Base-by-base conservation (phyloP, 2,888 invertebrate genomes). In the Mellilla xanthometata region DNA sequence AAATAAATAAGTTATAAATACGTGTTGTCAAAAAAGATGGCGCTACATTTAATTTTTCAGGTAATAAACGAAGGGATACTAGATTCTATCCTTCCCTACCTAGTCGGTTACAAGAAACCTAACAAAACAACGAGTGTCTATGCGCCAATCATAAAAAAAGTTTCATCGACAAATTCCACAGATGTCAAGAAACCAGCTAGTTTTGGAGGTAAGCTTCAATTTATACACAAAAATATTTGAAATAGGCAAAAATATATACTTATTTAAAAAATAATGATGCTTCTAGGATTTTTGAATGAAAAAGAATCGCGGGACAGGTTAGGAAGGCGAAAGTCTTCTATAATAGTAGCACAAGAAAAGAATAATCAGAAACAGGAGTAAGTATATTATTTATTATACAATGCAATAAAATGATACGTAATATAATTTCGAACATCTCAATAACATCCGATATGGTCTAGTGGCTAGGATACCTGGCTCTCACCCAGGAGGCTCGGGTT, bases 41-140 rank as follows among this genome's bases (percentile, higher is more conserved):
- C 73, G 60, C 51, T 65, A 7, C 44, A 81, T 45, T 75, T 65
- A 58, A n/a, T 23, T 9, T 90, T 91, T 54, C 81, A 95, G 83
- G 92, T 96, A 0, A 90, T 96, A 51, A 93, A 94, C 33, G 96
- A 96, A 82, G 96, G 96, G 7, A 91, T 96, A 48, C 77, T 96
- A 34, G 96, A 96, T 79, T 95, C 96, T 0, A 94, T 96, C 43
- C 76, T 96, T 33, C 95, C 96, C 0, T 95, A 95, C 66, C 90
- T 96, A 55, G 89, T 94, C 8, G 90, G 90, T 3, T 87, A 89
- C 48, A 86, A 81, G 49, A 90, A 89, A 51, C 91, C 93, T 0
- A 52, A 74, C 12, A 93, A 91, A 69, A 82, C 93, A 39, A 73
- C 90, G 51, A 68, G 90, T 54, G 75, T 74, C 15, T 92, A 92